Conservation (phyloP, 2,113 vertebrate species). For the Ahaetulla prasina region DNA sequence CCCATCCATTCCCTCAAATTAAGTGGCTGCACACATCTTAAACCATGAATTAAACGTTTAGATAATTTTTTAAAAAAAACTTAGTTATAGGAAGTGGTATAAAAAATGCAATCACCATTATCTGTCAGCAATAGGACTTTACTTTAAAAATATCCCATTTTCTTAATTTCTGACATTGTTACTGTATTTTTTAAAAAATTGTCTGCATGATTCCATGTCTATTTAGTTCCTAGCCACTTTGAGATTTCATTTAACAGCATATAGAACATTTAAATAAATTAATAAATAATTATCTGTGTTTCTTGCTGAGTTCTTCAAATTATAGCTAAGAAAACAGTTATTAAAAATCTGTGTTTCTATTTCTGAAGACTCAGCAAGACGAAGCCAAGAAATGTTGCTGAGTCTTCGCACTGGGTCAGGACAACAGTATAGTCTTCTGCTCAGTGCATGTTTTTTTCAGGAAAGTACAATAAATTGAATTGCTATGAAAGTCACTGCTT, state of each 20-base stretch:
- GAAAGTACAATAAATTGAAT: conserved; percentile 53
- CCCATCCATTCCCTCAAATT: too few species aligned
- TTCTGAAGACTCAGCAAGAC: conserved; percentile 58
- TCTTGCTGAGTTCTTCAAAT: conserved; percentile 48
- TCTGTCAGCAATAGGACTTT: neutral
- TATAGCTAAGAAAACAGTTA: conserved; percentile 57
- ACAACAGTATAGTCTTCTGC: conserved; percentile 50
- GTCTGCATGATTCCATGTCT: conserved; percentile 42
- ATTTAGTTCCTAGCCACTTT: conserved; percentile 46
- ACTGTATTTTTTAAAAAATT: neutral
- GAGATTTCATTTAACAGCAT: conserved; percentile 37
- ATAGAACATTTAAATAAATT: neutral
- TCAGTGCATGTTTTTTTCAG: conserved; percentile 50
- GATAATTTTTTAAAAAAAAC: too few species aligned
- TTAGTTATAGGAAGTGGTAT: neutral
- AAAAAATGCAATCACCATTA: neutral
- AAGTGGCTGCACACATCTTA: neutral
- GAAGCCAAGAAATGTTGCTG: conserved; percentile 47
- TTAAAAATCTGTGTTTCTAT: conserved; percentile 51
- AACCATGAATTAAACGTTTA: neutral
- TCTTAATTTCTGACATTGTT: conserved; percentile 6
- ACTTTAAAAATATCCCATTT: conserved; percentile 16
- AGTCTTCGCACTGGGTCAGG: conserved; percentile 46
- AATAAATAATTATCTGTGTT: neutral
- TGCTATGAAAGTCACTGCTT: conserved; percentile 48